These are phyloP conservation scores for Hydrophis major DNA, from an alignment of 2,797 vertebrate species.

Conservation along the genomic window DNA sequence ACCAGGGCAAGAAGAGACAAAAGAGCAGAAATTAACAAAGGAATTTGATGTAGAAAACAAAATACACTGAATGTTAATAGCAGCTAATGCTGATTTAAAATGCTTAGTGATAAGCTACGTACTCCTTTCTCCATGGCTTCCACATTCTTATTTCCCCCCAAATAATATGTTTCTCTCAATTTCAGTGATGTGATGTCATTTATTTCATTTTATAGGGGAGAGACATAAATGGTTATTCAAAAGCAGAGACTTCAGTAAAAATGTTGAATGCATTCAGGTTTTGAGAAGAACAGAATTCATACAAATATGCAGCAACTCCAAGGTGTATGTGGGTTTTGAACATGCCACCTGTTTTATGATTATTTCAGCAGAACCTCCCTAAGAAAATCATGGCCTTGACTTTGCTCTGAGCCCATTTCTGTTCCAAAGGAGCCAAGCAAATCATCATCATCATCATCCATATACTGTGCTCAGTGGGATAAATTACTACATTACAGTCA, in stretches of 20 bases:
- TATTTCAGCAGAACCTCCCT: conserved; percentile 53
- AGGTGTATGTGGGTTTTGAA: conserved; percentile 50
- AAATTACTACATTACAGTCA: conserved; percentile 26
- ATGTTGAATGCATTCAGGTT: conserved; percentile 48
- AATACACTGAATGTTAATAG: neutral
- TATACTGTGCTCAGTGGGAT: conserved; percentile 56
- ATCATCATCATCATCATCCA: conserved; percentile 2
- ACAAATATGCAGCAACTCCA: conserved; percentile 57
- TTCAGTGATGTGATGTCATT: conserved; percentile 41
- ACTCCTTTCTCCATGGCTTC: conserved; percentile 11
- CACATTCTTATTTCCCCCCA: conserved; percentile 6
- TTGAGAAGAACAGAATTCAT: conserved; percentile 45
- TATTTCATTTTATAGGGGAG: conserved; percentile 35
- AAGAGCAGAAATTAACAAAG: neutral
- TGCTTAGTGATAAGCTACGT: neutral
- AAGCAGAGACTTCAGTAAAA: conserved; percentile 57
- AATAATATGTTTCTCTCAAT: conserved; percentile 20
- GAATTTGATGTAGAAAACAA: neutral
- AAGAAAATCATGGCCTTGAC: conserved; percentile 59
- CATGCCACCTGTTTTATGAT: conserved; percentile 60
- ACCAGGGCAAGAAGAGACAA: too few species aligned
- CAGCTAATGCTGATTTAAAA: neutral
- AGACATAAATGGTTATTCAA: conserved; percentile 41
- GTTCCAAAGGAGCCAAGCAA: conserved; percentile 49
- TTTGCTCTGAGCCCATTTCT: conserved; percentile 44